Conservation (phyloP, 2,113 vertebrate genomes). For the Phyllostomus hastatus region DNA sequence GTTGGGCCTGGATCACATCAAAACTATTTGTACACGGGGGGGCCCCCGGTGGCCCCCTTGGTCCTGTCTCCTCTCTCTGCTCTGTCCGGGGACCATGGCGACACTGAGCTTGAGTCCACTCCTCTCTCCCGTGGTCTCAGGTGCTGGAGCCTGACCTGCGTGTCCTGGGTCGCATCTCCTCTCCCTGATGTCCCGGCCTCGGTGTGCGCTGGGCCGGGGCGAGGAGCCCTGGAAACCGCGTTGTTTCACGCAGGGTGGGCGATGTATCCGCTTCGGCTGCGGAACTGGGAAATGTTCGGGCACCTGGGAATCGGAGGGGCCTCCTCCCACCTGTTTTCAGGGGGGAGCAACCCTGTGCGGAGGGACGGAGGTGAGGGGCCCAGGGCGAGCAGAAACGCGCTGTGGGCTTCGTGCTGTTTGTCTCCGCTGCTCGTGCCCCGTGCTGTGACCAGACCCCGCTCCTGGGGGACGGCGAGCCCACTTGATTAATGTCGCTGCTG, state of each 20-base stretch:
- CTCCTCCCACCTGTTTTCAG: not conserved
- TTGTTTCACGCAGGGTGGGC: fast-evolving
- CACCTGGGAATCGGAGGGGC: not conserved
- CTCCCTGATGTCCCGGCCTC: not conserved
- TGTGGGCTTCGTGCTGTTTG: fast-evolving
- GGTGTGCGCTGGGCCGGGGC: not conserved
- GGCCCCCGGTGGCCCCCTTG: too few species aligned
- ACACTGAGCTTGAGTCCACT: not conserved
- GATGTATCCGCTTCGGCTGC: not conserved
- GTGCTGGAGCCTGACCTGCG: not conserved
- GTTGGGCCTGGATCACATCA: not conserved
- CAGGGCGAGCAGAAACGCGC: not conserved
- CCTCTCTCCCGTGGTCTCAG: not conserved
- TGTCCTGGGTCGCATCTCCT: not conserved
- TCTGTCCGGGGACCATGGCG: not conserved
- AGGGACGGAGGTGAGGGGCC: fast-evolving
- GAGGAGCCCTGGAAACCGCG: fast-evolving
- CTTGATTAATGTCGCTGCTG: not conserved
- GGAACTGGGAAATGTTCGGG: not conserved
- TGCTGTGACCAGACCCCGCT: not conserved
- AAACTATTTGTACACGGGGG: not conserved
- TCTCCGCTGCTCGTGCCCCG: fast-evolving
- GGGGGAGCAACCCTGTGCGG: not conserved
- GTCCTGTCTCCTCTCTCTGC: not conserved
- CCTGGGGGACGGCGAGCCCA: fast-evolving